phyloP scores from a whole-genome alignment of 1,140 invertebrate genomes.

The Hylaeus anthracinus region DNA sequence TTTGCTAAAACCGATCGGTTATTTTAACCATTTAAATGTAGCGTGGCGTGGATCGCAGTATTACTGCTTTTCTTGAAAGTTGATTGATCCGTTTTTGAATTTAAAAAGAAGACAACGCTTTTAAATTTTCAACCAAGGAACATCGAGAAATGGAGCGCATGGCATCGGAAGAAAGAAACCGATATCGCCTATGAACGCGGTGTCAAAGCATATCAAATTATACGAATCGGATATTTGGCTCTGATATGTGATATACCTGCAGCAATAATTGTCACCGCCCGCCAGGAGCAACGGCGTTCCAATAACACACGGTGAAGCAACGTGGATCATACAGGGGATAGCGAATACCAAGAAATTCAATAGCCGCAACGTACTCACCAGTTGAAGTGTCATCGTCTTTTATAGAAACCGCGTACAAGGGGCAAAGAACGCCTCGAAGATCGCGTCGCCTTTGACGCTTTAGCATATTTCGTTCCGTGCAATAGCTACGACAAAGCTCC shows the following conservation, averaged over 20 bases:
- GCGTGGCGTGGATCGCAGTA: too few relatives aligned
- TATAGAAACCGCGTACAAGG: conserved; percentile 18
- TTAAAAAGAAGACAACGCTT: too few relatives aligned
- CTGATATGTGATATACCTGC: not conserved
- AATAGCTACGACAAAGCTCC: conserved; percentile 21
- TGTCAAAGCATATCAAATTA: conserved; percentile 1
- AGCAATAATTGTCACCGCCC: not conserved
- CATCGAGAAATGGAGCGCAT: too few relatives aligned
- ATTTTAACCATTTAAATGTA: too few relatives aligned
- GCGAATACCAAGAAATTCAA: conserved; percentile 35
- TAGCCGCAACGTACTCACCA: conserved; percentile 24
- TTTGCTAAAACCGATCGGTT: too few relatives aligned
- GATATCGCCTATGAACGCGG: not conserved
- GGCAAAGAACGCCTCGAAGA: conserved; percentile 1
- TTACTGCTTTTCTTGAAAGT: too few relatives aligned
- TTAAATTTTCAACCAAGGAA: too few relatives aligned
- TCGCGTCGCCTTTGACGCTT: conserved; percentile 28
- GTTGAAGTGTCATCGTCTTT: conserved; percentile 40
- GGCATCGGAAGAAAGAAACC: not conserved
- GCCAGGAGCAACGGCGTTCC: not conserved
- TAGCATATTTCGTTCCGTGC: conserved; percentile 11
- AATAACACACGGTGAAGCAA: not conserved
- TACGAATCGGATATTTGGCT: not conserved
- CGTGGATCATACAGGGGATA: not conserved
- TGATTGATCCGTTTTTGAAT: too few relatives aligned